phyloP scores from a whole-genome alignment of 2,113 vertebrate genomes.

The Chlorocebus sabaeus region DNA sequence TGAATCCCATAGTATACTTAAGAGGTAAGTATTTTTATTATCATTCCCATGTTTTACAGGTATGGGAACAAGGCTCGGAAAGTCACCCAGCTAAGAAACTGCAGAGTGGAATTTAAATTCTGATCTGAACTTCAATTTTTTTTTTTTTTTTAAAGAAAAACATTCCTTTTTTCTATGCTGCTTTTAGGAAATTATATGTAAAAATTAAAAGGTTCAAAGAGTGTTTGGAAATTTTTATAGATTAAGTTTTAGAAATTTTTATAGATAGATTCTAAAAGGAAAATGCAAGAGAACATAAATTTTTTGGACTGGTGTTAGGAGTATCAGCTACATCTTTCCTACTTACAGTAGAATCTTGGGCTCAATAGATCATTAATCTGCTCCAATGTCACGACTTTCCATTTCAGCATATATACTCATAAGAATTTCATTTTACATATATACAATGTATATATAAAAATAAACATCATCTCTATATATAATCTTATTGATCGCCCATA shows the following conservation, averaged over 20 bases:
- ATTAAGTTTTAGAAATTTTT: too few species aligned
- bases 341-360: neutral
- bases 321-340: neutral
- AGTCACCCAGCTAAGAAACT: neutral
- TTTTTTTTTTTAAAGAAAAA: neutral
- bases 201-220: constrained; percentile 37
- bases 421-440: constrained; percentile 3
- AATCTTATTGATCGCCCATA: neutral
- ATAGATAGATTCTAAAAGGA: neutral
- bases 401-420: neutral
- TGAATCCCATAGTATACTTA: neutral
- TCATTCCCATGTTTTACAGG: neutral
- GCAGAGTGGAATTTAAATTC: constrained; percentile 3
- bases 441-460: neutral
- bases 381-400: neutral
- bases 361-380: neutral
- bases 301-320: neutral
- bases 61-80: constrained; percentile 11
- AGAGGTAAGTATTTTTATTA: neutral
- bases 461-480: neutral
- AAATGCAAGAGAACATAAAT: neutral
- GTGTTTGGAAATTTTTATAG: neutral
- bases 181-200: neutral
- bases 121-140: neutral
- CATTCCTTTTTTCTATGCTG: neutral